Conservation (phyloP, 2,797 vertebrate species). For the Coilia nasus region DNA sequence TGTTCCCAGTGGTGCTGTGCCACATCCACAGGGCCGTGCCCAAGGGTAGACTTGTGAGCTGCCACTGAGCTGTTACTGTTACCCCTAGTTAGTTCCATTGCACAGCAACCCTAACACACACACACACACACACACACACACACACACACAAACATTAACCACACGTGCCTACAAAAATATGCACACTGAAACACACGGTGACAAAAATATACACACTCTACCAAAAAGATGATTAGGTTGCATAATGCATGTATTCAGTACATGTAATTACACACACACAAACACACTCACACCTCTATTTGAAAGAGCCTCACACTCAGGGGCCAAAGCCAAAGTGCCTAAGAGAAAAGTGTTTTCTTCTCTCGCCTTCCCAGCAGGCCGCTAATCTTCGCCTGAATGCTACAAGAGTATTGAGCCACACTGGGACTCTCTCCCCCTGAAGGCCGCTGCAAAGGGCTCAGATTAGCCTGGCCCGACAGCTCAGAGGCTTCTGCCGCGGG, state of each 20-base stretch:
- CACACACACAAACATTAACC: too few relatives aligned
- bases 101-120: too few relatives aligned
- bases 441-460: not conserved
- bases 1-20: not conserved
- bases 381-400: not conserved
- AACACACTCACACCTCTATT: not conserved
- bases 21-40: not conserved
- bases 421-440: not conserved
- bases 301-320: too few relatives aligned
- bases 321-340: not conserved
- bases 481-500: not conserved
- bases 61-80: not conserved
- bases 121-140: too few relatives aligned
- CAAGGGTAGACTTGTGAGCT: not conserved
- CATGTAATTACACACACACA: not conserved
- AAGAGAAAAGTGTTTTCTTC: not conserved
- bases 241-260: too few relatives aligned
- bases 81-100: too few relatives aligned
- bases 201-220: not conserved
- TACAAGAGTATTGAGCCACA: not conserved
- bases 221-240: too few relatives aligned
- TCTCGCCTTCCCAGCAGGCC: not conserved
- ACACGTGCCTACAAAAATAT: not conserved
- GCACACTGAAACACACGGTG: not conserved
- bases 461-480: not conserved